Conservation (phyloP, 2,888 invertebrate genomes). For the Bembecia ichneumoniformis region DNA sequence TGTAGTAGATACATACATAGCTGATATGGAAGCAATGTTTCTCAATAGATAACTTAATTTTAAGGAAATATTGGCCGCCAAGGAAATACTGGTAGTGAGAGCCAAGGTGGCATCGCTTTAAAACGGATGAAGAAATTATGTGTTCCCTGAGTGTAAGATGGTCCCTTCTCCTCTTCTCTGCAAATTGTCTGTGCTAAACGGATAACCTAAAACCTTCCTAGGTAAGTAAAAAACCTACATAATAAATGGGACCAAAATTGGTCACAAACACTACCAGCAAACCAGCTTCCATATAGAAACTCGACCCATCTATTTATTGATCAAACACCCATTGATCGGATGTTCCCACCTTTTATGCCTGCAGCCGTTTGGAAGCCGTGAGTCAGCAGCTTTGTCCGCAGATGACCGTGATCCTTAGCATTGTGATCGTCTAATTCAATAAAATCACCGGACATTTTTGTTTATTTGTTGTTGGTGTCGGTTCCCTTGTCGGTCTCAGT, state of each 20-base stretch:
- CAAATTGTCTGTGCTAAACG: too few relatives aligned
- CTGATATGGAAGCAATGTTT: too few relatives aligned
- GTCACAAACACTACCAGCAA: neutral
- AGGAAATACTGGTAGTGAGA: too few relatives aligned
- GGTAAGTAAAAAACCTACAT: neutral
- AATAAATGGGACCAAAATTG: neutral
- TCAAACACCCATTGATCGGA: constrained; percentile 64
- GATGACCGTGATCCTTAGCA: constrained; percentile 38
- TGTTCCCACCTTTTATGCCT: constrained; percentile 65
- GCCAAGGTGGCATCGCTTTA: too few relatives aligned
- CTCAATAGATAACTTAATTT: too few relatives aligned
- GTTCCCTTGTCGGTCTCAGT: constrained; percentile 57
- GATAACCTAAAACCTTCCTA: too few relatives aligned
- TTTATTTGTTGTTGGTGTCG: constrained; percentile 48
- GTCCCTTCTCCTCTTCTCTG: too few relatives aligned
- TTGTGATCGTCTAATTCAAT: constrained; percentile 71
- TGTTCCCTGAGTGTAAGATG: too few relatives aligned
- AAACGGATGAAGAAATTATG: too few relatives aligned
- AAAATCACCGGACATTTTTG: constrained; percentile 68
- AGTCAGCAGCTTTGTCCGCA: constrained; percentile 42
- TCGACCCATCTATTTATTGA: constrained; percentile 56
- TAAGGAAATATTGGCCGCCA: too few relatives aligned
- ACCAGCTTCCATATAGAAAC: constrained; percentile 6
- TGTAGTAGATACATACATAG: too few relatives aligned
- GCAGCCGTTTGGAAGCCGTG: constrained; percentile 52